Evolutionary conservation across 2,888 invertebrate species (phyloP), one percentile per base, ranked within the genome.

Genomic region (Cerastoderma edule): DNA sequence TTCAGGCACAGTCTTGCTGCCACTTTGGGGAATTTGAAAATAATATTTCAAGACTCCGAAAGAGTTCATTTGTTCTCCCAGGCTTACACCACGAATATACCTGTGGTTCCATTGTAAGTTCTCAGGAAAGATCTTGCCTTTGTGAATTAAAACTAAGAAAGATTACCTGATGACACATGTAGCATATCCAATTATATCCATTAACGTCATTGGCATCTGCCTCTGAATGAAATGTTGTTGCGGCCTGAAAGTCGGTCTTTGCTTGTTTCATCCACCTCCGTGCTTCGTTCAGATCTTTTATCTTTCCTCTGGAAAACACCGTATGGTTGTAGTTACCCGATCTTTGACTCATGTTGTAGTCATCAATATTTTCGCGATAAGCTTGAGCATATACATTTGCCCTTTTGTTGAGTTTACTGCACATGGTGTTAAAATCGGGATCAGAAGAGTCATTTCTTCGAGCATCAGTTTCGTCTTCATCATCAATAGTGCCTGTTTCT

Each of bases 151-250:
- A n/a, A n/a, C n/a, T n/a, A n/a, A n/a, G n/a, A n/a, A n/a, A n/a
- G n/a, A n/a, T 67, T 78, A 85, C 85, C 78, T 85, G 85, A 65
- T 83, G 78, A 56, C 82, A 78, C 46, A 72, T 77, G 44, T 80
- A 80, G 57, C 85, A 85, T 24, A 80, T 77, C 85, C 85, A 85
- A 54, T 82, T 85, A 67, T 72, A 82, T 16, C 66, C 73, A 27
- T 63, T 30, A 0, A 63, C 75, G 6, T 48, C 46, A 6, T 27
- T 68, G 19, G 68, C 72, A 46, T 30, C 56, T 8, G 68, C 72
- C 39, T 30, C 56, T 8, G 35, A 24, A 0, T 39, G n/a, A 10
- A 72, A 53, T 13, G 57, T 16, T 27, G 50, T 19, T 2, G 82
- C 84, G 44, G 80, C 69, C 32, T 32, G 32, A 24, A 67, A 71